Percentiles rank a stretch among this genome's conserved stretches.
phyloP scores from a whole-genome alignment of 2,888 invertebrate species.

The Euzetes globulus region DNA sequence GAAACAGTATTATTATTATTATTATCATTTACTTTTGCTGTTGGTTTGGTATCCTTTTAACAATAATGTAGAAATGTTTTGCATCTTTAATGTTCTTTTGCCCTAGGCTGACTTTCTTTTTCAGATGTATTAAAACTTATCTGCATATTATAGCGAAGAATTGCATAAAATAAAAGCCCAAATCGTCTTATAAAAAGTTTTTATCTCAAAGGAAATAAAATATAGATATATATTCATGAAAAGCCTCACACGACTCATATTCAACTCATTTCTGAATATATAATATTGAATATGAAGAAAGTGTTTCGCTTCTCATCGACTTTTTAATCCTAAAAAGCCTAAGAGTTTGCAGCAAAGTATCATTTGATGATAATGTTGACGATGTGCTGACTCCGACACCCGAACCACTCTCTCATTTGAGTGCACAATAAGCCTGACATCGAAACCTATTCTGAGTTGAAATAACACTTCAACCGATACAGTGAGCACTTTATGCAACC shows the following conservation, averaged over 20 bases:
- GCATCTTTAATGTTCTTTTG: conserved; percentile 24
- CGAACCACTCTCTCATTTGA: neutral
- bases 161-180: conserved; percentile 24
- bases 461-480: conserved; percentile 14
- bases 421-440: neutral
- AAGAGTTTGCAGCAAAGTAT: neutral
- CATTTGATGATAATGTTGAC: conserved; percentile 20
- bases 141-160: conserved; percentile 22
- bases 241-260: neutral
- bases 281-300: conserved; percentile 1
- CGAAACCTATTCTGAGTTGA: neutral
- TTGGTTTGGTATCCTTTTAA: conserved; percentile 25
- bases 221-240: conserved; percentile 28
- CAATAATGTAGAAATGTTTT: conserved; percentile 29
- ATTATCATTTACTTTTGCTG: neutral
- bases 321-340: neutral
- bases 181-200: conserved; percentile 31
- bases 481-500: neutral
- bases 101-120: neutral
- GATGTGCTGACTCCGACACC: conserved; percentile 8
- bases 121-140: conserved; percentile 26
- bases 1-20: conserved; percentile 5
- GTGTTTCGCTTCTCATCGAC: conserved; percentile 9
- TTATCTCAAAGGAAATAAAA: conserved; percentile 30
- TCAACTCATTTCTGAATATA: neutral